A percentile compares a stretch with the other conserved stretches of the same genome.
phyloP scores from a whole-genome alignment of 2,888 invertebrate genomes.

The Apotomis turbidana region DNA sequence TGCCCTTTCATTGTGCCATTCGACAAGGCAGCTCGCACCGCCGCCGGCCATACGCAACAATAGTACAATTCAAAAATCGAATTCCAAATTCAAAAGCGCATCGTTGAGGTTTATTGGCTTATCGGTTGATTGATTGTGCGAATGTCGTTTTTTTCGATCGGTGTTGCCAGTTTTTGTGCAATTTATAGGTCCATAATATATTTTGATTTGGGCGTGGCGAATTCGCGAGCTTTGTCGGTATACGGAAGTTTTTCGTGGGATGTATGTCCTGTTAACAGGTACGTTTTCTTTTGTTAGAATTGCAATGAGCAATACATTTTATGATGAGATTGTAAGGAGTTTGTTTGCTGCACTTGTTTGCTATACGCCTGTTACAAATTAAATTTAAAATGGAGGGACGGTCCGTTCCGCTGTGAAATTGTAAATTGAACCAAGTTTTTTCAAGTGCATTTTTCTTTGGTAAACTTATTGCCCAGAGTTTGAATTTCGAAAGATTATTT shows the following conservation, averaged over 20 bases:
- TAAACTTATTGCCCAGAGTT: constrained; percentile 3
- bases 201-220: constrained; percentile 83
- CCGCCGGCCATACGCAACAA: constrained; percentile 78
- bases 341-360: constrained; percentile 76
- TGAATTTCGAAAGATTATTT: constrained; percentile 33
- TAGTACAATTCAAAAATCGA: constrained; percentile 76
- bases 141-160: constrained; percentile 63
- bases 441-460: constrained; percentile 13
- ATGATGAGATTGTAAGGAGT: constrained; percentile 54
- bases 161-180: constrained; percentile 61
- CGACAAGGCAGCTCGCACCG: constrained; percentile 72
- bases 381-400: constrained; percentile 56
- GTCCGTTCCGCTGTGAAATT: constrained; percentile 53
- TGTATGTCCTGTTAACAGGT: constrained; percentile 68
- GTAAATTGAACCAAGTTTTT: constrained; percentile 51
- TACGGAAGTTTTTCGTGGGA: constrained; percentile 71
- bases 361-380: constrained; percentile 71
- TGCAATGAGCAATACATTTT: constrained; percentile 51
- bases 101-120: constrained; percentile 85
- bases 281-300: constrained; percentile 54
- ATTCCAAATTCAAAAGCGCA: constrained; percentile 82
- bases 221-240: constrained; percentile 72
- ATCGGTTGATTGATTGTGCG: constrained; percentile 84
- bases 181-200: constrained; percentile 73
- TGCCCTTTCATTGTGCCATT: constrained; percentile 77